Evolutionary conservation across 2,797 vertebrate species (phyloP).

Genomic region (Todus mexicanus): DNA sequence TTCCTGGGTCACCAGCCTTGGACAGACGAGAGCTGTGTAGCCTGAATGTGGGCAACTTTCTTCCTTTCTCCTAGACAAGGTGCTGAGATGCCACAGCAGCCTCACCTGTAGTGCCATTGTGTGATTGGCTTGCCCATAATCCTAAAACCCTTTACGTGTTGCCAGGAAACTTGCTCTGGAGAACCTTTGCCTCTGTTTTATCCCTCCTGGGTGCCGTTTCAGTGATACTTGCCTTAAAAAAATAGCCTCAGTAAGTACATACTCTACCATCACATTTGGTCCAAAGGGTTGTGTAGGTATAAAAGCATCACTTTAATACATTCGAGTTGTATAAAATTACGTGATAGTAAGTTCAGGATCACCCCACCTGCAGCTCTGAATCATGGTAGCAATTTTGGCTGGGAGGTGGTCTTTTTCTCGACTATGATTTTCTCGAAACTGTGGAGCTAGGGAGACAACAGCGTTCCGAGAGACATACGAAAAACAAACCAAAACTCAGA

Average conservation of each 20-base stretch:
- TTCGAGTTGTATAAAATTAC: neutral
- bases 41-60: neutral
- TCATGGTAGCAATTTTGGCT: neutral
- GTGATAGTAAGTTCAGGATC: neutral
- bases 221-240: neutral
- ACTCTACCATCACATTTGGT: neutral
- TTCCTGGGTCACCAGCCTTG: neutral
- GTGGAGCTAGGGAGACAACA: neutral
- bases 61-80: neutral
- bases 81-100: neutral
- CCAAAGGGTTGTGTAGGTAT: neutral
- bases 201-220: neutral
- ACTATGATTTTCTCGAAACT: neutral
- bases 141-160: neutral
- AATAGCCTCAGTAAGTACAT: neutral
- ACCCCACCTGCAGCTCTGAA: neutral
- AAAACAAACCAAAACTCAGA: neutral
- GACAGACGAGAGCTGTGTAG: neutral
- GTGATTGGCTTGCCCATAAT: neutral
- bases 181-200: neutral
- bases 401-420: neutral
- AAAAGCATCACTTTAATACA: neutral
- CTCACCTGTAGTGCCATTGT: neutral
- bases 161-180: neutral
- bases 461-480: fast-evolving